These are phyloP conservation scores for Sminthurides bifidus DNA, from an alignment of 1,140 invertebrate genomes.

Conservation along the genomic window DNA sequence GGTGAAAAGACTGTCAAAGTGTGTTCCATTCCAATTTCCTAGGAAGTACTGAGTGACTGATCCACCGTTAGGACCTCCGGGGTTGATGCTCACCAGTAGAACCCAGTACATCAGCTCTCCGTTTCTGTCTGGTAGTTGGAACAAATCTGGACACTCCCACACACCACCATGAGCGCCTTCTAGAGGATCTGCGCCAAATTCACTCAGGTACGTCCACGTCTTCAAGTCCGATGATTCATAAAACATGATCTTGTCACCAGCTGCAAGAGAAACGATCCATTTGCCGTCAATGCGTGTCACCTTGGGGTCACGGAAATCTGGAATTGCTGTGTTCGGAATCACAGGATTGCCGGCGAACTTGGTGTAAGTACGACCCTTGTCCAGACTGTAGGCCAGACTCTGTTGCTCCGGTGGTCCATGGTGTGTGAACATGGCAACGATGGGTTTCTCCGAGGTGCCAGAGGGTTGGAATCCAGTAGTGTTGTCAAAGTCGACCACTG, in stretches of 20 bases:
- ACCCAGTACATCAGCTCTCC: constrained; percentile 14
- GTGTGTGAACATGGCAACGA: constrained; percentile 25
- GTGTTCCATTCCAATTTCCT: constrained; percentile 17
- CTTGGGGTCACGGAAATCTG: constrained; percentile 28
- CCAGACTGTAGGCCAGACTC: constrained; percentile 18
- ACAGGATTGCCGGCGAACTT: constrained; percentile 24
- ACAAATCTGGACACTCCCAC: constrained; percentile 29
- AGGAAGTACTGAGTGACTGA: constrained; percentile 27
- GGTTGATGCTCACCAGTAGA: constrained; percentile 22
- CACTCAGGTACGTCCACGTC: constrained; percentile 12
- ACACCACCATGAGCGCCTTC: constrained; percentile 23
- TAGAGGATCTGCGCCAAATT: constrained; percentile 11
- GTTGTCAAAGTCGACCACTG: constrained; percentile 21
- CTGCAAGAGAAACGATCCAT: constrained; percentile 19
- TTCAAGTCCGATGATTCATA: constrained; percentile 14
- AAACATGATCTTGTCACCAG: constrained; percentile 11
- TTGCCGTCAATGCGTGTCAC: constrained; percentile 8
- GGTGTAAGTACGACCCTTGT: constrained; percentile 9
- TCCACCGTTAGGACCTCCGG: constrained; percentile 23
- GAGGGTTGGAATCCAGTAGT: constrained; percentile 11
- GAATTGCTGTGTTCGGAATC: constrained; percentile 8
- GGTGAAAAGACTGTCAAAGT: neutral
- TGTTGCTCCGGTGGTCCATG: constrained; percentile 12
- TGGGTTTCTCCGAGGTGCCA: neutral
- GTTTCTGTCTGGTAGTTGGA: constrained; percentile 1